A percentile compares a stretch with the other conserved stretches of the same genome.
Conservation (phyloP, 2,113 vertebrate genomes). For the Hippocampus abdominalis region DNA sequence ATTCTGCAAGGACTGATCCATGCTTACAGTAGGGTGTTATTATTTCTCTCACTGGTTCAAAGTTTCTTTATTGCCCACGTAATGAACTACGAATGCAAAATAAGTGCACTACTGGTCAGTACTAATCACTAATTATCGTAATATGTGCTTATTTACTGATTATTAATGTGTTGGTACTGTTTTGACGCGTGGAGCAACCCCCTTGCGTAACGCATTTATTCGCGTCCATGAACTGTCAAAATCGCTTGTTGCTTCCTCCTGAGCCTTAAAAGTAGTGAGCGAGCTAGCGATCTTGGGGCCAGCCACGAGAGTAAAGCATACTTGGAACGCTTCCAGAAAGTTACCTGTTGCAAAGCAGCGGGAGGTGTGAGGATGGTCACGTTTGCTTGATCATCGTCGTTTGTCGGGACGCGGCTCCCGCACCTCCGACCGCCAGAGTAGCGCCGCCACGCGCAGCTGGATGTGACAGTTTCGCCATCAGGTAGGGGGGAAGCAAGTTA, state of each 20-base stretch:
- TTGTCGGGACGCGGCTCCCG: slow-evolving; percentile 5
- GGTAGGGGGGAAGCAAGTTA: slow-evolving; percentile 66
- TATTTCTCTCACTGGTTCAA: neutral
- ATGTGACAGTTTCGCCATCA: slow-evolving; percentile 67
- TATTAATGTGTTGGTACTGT: neutral
- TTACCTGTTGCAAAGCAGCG: slow-evolving; percentile 10
- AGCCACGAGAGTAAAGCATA: slow-evolving; percentile 9
- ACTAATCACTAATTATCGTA: fast-evolving
- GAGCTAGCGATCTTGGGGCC: slow-evolving; percentile 39
- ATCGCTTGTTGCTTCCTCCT: slow-evolving; percentile 73
- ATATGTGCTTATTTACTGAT: fast-evolving
- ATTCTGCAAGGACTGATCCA: slow-evolving; percentile 65
- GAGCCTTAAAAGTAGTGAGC: slow-evolving; percentile 72
- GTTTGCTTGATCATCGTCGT: slow-evolving; percentile 3
- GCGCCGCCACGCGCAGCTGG: slow-evolving; percentile 54
- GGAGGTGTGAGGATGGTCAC: neutral
- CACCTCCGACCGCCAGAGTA: slow-evolving; percentile 10
- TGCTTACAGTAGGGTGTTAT: slow-evolving; percentile 20
- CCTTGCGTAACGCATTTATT: slow-evolving; percentile 16
- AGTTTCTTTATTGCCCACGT: neutral
- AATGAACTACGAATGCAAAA: neutral
- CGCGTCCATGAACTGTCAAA: slow-evolving; percentile 73
- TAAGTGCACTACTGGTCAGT: fast-evolving
- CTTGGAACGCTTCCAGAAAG: slow-evolving; percentile 27
- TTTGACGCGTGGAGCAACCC: neutral